Percentiles rank a stretch among this genome's conserved stretches.
Evolutionary conservation across 2,888 invertebrate genomes (phyloP).

Genomic region (Cepaea hortensis): DNA sequence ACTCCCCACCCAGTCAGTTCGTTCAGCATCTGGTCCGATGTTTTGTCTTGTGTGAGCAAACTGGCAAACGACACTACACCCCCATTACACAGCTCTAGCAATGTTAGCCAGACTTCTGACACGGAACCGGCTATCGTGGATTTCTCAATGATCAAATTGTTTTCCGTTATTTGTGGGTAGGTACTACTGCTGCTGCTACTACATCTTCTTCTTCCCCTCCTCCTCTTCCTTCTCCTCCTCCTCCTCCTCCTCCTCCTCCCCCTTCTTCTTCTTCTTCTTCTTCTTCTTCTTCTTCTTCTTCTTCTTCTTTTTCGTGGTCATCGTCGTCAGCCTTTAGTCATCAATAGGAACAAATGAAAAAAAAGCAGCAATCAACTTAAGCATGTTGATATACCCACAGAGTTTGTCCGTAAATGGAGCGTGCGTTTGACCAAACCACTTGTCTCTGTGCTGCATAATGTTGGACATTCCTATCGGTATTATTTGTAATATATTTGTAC

Average conservation of each 20-base stretch:
- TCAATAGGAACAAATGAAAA: too few relatives aligned
- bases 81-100: background rate
- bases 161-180: constrained; percentile 45
- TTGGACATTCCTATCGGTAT: too few relatives aligned
- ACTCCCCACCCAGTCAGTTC: background rate
- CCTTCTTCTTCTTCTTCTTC: constrained; percentile 13
- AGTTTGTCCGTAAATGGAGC: too few relatives aligned
- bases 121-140: constrained; percentile 3
- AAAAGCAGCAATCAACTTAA: too few relatives aligned
- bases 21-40: constrained; percentile 32
- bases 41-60: constrained; percentile 34
- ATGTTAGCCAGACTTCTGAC: background rate
- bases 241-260: background rate
- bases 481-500: too few relatives aligned
- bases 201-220: too few relatives aligned
- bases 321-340: too few relatives aligned
- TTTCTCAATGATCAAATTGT: constrained; percentile 40
- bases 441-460: too few relatives aligned
- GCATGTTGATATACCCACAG: too few relatives aligned
- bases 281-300: background rate
- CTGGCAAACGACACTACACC: constrained; percentile 1
- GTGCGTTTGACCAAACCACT: too few relatives aligned
- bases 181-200: background rate
- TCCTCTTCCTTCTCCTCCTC: too few relatives aligned
- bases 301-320: background rate